Evolutionary conservation across 1,140 invertebrate species (phyloP), one percentile per base, ranked within the genome.

Genomic region (Latrodectus geometricus): DNA sequence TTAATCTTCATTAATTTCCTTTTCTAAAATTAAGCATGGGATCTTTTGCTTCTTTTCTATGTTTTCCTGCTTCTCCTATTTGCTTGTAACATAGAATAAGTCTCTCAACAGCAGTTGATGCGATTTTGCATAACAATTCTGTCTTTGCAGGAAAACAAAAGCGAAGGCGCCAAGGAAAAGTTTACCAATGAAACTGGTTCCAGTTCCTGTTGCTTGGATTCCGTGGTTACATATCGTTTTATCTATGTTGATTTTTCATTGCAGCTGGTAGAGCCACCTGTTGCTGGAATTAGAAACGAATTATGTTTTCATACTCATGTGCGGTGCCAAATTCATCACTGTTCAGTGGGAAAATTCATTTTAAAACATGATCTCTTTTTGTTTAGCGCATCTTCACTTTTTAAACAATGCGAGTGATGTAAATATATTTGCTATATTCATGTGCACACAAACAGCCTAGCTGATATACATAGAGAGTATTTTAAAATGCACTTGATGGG

Each of bases 111-210:
- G 15, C 35, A 76, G 2, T 50, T 76, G 17, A 52, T 11, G 52
- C 12, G 65, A 48, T 65, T 3, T 8, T 0, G 20, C 49, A 65
- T 78, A 35, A 21, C 9, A 23, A 15, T 35, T 68, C 49, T 73
- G 17, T 49, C 8, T 66, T 84, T 76, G 14, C 17, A 84, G 81
- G 81, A 66, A 75, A 84, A n/a, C 81, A 72, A 21, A 84, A 75
- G 48, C n/a, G 81, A 21, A 74, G 72, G 48, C 72, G 81, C 14
- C 81, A 84, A 52, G n/a, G 56, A 50, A 84, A 84, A 52, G 48
- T 84, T 9, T 70, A 74, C 23, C 80, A 73, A n/a, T 82, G 54
- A 61, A 8, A 17, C 15, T 21, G 50, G 50, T 14, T 54, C 21
- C 50, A 8, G 21, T 21, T 23, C 69, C 20, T 70, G 20, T 48